phyloP scores from a whole-genome alignment of 2,797 vertebrate species.

The Oceanodroma leucorhoa region DNA sequence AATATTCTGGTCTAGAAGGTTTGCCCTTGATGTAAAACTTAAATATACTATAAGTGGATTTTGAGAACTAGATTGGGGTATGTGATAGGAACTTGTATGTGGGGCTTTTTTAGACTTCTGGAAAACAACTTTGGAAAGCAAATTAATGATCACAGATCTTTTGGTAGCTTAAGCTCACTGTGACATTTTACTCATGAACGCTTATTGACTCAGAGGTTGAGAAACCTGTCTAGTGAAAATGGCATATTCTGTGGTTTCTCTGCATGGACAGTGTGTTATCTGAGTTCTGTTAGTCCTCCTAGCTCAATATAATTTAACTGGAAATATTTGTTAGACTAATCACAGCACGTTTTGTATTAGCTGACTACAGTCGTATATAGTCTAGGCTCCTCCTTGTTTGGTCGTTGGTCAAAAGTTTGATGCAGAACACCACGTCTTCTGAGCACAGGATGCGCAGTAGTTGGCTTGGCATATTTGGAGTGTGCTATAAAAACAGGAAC shows the following conservation, averaged over 20 bases:
- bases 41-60: neutral
- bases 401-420: neutral
- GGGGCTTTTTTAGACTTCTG: neutral
- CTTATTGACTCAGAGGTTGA: neutral
- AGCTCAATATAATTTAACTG: neutral
- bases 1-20: neutral
- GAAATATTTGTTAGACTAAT: neutral
- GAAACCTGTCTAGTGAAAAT: neutral
- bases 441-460: neutral
- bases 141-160: neutral
- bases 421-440: neutral
- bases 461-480: neutral
- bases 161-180: neutral
- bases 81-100: accelerated
- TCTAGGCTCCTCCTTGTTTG: neutral
- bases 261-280: neutral
- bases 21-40: neutral
- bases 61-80: neutral
- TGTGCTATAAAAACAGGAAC: neutral
- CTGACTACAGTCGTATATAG: neutral
- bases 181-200: neutral
- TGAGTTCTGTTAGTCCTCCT: neutral
- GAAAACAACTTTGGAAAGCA: neutral
- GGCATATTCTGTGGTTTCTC: neutral
- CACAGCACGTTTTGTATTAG: neutral